These are phyloP conservation scores for Agriopis marginaria DNA, from an alignment of 2,888 invertebrate genomes.

Conservation along the genomic window DNA sequence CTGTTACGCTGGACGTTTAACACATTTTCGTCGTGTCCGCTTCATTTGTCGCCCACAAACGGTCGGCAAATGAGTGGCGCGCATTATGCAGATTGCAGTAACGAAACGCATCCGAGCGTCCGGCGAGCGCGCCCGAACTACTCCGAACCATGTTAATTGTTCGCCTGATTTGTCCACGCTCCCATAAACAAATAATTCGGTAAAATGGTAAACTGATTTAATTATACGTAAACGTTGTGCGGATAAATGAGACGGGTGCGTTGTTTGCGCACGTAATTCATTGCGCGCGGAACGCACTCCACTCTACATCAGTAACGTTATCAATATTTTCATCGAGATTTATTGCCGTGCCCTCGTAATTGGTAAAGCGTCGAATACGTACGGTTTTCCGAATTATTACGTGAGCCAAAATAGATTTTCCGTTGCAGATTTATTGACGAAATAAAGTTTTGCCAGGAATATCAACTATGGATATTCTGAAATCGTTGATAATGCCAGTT, in stretches of 20 bases:
- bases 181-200: slow-evolving; percentile 66
- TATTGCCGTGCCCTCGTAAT: slow-evolving; percentile 67
- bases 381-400: slow-evolving; percentile 50
- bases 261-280: slow-evolving; percentile 65
- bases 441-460: slow-evolving; percentile 29
- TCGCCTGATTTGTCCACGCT: slow-evolving; percentile 54
- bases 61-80: slow-evolving; percentile 72
- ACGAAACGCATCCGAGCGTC: slow-evolving; percentile 63
- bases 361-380: slow-evolving; percentile 58
- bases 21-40: slow-evolving; percentile 64
- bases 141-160: slow-evolving; percentile 66
- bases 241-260: slow-evolving; percentile 59
- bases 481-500: slow-evolving; percentile 23
- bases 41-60: slow-evolving; percentile 80
- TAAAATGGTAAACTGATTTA: slow-evolving; percentile 63
- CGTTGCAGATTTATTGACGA: slow-evolving; percentile 40
- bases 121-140: slow-evolving; percentile 45
- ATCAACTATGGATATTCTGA: slow-evolving; percentile 9
- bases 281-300: slow-evolving; percentile 49
- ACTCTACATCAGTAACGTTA: slow-evolving; percentile 62
- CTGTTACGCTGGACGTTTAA: slow-evolving; percentile 56
- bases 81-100: slow-evolving; percentile 77
- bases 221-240: slow-evolving; percentile 57
- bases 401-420: slow-evolving; percentile 48
- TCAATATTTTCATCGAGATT: slow-evolving; percentile 76